Evolutionary conservation across 2,797 vertebrate species (phyloP), one percentile per base, ranked within the genome.

Genomic region (Phataginus tetradactyla): DNA sequence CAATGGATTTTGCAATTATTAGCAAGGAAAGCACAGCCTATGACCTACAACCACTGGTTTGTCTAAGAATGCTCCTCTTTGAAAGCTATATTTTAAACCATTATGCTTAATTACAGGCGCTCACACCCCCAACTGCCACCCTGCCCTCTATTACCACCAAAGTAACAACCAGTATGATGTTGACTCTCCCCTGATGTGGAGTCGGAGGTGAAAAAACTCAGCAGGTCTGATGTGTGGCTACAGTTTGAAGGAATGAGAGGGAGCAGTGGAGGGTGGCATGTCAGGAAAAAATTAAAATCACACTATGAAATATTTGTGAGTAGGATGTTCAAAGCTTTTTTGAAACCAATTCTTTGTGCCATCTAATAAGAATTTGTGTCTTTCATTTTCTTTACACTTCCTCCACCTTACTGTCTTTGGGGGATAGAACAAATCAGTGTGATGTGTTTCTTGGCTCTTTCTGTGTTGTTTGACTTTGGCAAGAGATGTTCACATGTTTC

Each of bases 1-100:
- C 97, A 97, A 98, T 97, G 92, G 94, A 97, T 98, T 98, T 98
- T 95, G 90, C 97, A 98, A 98, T 98, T 98, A 98, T 97, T 97
- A 98, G 91, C 72, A 69, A 95, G 85, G 53, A 98, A 98, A 94
- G 90, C 96, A 90, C 12, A 98, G 92, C 94, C 92, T 92, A 10
- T 96, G 97, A 98, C 98, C 98, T 98, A 97, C 96, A 93, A 97
- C 96, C 88, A 95, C 84, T 37, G 91, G 96, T 84, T 94, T 95
- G 86, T 80, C 69, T 95, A 86, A 85, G 95, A 88, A 95, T 49
- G 14, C 57, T 86, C 20, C 0, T 80, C 90, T 91, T 9, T 81
- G 87, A 89, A 98, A 98, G 95, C 72, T 96, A 80, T 95, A 72
- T 78, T 97, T 96, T 42, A 90, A 92, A 79, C 83, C 51, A 68